phyloP scores from a whole-genome alignment of 2,888 invertebrate species.

The Callyntrura sp. region DNA sequence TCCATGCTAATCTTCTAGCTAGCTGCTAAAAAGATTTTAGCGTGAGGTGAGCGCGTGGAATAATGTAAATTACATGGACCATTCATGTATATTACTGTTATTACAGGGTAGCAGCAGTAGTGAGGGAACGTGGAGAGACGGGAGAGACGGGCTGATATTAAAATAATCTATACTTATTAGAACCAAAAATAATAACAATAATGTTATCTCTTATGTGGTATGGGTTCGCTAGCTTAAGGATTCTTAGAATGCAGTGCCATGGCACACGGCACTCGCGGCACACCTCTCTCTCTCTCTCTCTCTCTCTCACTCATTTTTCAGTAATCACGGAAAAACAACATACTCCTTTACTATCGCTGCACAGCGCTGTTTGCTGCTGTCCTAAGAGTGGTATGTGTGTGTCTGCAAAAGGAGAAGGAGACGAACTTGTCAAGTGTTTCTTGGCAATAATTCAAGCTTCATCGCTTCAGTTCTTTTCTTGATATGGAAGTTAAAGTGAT shows the following conservation, averaged over 20 bases:
- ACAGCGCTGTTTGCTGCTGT: background rate
- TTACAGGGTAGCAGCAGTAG: background rate
- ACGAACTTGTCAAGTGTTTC: constrained; percentile 75
- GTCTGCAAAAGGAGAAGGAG: constrained; percentile 54
- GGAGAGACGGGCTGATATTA: too few species aligned
- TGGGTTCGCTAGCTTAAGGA: background rate
- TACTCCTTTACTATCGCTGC: background rate
- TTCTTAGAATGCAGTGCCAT: constrained; percentile 50
- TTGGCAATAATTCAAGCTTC: constrained; percentile 80
- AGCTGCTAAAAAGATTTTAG: constrained; percentile 13
- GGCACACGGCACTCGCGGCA: constrained; percentile 77
- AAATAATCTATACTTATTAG: background rate
- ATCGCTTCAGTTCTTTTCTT: constrained; percentile 72
- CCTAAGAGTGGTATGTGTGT: constrained; percentile 7
- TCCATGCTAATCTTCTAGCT: constrained; percentile 10
- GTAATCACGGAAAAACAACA: constrained; percentile 75
- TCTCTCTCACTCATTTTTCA: constrained; percentile 79
- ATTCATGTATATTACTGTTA: constrained; percentile 59
- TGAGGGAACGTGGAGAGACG: too few species aligned
- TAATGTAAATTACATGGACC: constrained; percentile 57
- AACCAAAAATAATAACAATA: constrained; percentile 28
- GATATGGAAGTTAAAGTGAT: constrained; percentile 79
- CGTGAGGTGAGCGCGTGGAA: constrained; percentile 56
- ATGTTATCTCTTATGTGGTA: background rate
- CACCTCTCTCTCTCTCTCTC: constrained; percentile 80